Base-by-base conservation (phyloP, 2,113 vertebrate species). In the Paradoxurus hermaphroditus region DNA sequence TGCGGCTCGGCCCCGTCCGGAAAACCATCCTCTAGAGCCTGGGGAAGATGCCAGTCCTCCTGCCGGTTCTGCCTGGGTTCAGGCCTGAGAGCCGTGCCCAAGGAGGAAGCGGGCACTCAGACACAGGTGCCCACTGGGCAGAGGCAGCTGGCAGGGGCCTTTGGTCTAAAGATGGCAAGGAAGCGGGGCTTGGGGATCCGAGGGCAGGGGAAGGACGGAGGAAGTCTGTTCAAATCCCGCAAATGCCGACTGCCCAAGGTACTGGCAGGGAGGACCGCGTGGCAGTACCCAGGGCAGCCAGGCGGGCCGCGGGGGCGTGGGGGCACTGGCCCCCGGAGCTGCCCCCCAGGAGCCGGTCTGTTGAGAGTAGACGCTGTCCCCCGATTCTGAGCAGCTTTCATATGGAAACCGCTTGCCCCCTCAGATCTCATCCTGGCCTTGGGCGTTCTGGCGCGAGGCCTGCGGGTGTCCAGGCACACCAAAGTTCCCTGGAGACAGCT, bases 401-500 rank as follows among this genome's bases (percentile, higher is more conserved):
- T 1, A 4, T 1, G 31, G 41, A 31, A 31, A 7, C 13, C 0
- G 1, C 72, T 72, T 15, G 21, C 29, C 86, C 93, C 89, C 96
- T 73, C 98, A 99, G 99, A 99, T 49, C 99, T 99, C 34, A 96
- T 99, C 96, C 99, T 99, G 97, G 99, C 99, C 13, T 94, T 99
- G 56, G 99, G 99, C 83, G 98, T 98, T 72, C 97, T 99, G 97
- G 98, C 97, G 1, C 99, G 98, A 59, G 94, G 99, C 67, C 98
- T 99, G 78, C 97, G 98, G 0, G 93, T 99, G 92, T 98, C 99
- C 95, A 99, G 98, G 98, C 97, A 99, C 95, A 98, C 98, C 96
- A 99, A 99, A 96, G 99, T 99, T 81, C 99, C 99, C 92, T 99
- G 99, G 99, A 98, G 99, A 92, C 99, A 98, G 91, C 99, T 99